These are phyloP conservation scores for Pithys albifrons DNA, from an alignment of 2,113 vertebrate species.

Conservation along the genomic window DNA sequence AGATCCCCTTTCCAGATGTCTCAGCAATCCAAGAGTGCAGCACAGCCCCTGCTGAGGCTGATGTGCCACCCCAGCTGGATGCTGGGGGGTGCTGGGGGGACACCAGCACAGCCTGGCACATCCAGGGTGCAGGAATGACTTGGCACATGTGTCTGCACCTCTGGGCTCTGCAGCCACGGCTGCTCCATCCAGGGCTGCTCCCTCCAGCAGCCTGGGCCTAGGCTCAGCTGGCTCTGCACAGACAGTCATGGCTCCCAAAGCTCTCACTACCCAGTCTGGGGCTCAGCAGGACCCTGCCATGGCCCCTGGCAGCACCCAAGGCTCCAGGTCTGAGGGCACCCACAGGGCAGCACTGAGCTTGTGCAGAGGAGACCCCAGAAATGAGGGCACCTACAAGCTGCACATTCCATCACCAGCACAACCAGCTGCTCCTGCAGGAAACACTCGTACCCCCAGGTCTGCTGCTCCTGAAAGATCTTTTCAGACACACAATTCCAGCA, in stretches of 20 bases:
- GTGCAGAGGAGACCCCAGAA: background rate
- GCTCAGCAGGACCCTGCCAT: background rate
- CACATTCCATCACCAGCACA: background rate
- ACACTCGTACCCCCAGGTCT: background rate
- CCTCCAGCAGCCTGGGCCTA: background rate
- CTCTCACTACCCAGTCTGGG: background rate
- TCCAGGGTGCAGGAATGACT: background rate
- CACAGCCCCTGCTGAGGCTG: background rate
- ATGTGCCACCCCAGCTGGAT: background rate
- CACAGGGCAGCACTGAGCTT: background rate
- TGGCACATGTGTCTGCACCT: background rate
- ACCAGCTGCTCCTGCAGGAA: background rate
- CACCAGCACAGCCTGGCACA: background rate
- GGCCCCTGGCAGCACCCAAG: background rate
- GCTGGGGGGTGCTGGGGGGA: background rate
- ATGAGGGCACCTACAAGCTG: background rate
- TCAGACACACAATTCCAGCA: background rate
- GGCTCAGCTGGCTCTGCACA: background rate
- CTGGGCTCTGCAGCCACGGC: background rate
- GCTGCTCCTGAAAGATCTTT: background rate
- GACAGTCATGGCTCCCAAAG: background rate
- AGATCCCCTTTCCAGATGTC: background rate
- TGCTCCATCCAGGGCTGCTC: accelerated
- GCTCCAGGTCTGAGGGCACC: background rate
- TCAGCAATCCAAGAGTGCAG: background rate